A percentile compares a stretch with the other conserved stretches of the same genome.
Evolutionary conservation across 2,797 vertebrate species (phyloP).

Genomic region (Orestias chungarensis): DNA sequence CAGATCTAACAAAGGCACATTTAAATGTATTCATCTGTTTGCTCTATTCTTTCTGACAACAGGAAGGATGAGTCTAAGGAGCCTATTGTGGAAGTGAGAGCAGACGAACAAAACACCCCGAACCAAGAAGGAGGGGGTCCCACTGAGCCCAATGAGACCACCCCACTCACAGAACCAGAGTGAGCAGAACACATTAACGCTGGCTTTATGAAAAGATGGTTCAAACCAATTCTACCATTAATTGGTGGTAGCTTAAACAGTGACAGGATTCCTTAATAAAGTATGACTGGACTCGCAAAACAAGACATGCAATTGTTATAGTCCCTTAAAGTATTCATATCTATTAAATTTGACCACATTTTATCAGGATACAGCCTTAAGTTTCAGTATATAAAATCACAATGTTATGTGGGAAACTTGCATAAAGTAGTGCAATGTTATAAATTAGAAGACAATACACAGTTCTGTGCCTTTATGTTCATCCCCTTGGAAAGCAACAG

Average conservation of each 20-base stretch:
- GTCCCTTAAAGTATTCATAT: neutral
- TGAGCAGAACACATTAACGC: constrained; percentile 70
- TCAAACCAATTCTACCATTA: neutral
- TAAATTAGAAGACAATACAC: neutral
- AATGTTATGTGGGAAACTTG: neutral
- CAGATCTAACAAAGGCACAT: neutral
- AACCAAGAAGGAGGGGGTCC: constrained; percentile 91
- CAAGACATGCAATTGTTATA: too few species aligned
- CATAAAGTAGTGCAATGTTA: neutral
- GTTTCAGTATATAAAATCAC: neutral
- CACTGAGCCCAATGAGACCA: constrained; percentile 97
- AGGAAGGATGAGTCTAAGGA: constrained; percentile 99
- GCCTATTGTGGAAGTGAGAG: constrained; percentile 96
- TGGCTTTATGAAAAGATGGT: neutral
- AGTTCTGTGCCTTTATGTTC: neutral
- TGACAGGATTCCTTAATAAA: neutral
- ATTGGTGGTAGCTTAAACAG: neutral
- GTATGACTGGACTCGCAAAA: neutral
- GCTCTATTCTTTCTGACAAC: constrained; percentile 28
- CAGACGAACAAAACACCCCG: constrained; percentile 91
- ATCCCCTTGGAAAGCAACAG: neutral
- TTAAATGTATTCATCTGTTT: neutral
- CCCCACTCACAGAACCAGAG: constrained; percentile 95
- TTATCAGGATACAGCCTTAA: neutral
- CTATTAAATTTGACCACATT: neutral